Evolutionary conservation across 1,140 invertebrate species (phyloP), one percentile per base, ranked within the genome.

Genomic region (Meloidogyne floridensis): DNA sequence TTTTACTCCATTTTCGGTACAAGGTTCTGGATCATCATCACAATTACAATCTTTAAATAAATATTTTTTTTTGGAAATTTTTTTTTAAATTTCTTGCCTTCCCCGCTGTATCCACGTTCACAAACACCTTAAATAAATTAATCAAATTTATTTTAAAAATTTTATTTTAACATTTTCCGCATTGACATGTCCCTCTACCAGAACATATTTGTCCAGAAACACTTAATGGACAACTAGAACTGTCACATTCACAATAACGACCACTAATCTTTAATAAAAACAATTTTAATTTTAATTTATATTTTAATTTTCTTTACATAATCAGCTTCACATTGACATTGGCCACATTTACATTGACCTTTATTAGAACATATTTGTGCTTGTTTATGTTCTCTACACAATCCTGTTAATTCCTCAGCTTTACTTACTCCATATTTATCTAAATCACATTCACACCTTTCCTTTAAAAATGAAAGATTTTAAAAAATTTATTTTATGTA

Each of bases 191-290:
- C 7, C 88, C 88, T 76, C 82, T 80, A 20, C 85, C 87, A 32
- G 82, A 81, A 76, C 88, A 89, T 51, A 89, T 65, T 65, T 77
- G 74, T 47, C 88, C 89, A 65, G 86, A 75, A 8, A 84, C 47
- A 18, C 75, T 80, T 13, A 80, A 77, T 10, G 88, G 88, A 76
- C 88, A 89, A 1, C 32, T 59, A 3, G 80, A 70, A 75, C 81
- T 87, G 75, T 89, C 89, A 80, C 89, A 89, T 72, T 89, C 85
- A 71, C 88, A 89, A 81, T 87, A 89, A 54, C 85, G 72, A n/a
- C 88, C 88, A 72, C 87, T 87, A 42, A 72, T 82, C 51, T 81
- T 76, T 82, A 81, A 15, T 8, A 65, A 32, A 51, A 11, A 54
- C 8, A 15, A 65, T n/a, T 65, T 0, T 7, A 65, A n/a, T 6